Conservation (phyloP, 2,888 invertebrate genomes). For the Dynastes maya region DNA sequence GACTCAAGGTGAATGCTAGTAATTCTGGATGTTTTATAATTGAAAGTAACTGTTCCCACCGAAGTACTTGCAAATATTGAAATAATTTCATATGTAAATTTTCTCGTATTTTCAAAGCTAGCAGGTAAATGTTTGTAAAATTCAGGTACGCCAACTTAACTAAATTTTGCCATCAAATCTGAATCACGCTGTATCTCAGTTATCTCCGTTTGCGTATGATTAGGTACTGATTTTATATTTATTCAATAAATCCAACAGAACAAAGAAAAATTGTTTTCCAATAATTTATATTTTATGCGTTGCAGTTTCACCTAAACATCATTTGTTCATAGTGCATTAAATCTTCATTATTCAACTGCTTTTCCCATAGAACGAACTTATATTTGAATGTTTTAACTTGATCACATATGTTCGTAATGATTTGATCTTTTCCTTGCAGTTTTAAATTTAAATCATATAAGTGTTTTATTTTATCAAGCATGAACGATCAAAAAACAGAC, state of each 20-base stretch:
- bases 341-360: constrained; percentile 55
- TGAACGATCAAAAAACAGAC: constrained; percentile 1
- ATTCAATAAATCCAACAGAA: not conserved
- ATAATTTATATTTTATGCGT: constrained; percentile 35
- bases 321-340: constrained; percentile 42
- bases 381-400: constrained; percentile 55
- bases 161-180: no score
- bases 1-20: no score
- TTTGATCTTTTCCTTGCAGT: constrained; percentile 54
- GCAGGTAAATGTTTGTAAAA: no score
- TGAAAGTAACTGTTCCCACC: no score
- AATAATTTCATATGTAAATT: no score
- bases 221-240: constrained; percentile 27
- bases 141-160: no score
- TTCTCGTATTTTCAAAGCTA: no score
- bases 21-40: no score
- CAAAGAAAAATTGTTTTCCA: constrained; percentile 38
- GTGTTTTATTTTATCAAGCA: constrained; percentile 41
- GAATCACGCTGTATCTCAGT: not conserved
- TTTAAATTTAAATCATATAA: constrained; percentile 50
- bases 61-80: no score
- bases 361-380: constrained; percentile 56
- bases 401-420: constrained; percentile 55
- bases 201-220: constrained; percentile 44
- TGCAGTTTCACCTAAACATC: no score